Evolutionary conservation across 2,888 invertebrate genomes (phyloP), one percentile per base, ranked within the genome.

Genomic region (Zygaena filipendulae): DNA sequence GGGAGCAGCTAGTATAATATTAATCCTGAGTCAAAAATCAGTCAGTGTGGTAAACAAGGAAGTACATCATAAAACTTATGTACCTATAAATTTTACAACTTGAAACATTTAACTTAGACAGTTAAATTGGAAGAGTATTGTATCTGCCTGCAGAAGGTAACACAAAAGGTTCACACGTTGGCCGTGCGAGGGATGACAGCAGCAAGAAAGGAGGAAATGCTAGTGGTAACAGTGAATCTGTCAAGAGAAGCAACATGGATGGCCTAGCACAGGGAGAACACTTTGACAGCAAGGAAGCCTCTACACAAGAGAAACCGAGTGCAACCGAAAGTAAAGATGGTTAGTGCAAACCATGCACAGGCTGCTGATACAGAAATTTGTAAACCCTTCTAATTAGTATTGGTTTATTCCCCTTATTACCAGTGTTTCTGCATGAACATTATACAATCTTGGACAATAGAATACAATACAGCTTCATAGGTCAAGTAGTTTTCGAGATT

Each of bases 181-280:
- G 59, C 46, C 66, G 72, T 35, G 54, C 68, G 52, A 75, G 79
- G 74, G 71, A 75, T 74, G 75, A 75, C 63, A 68, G 61, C 55
- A 28, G 44, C 55, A 75, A 68, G 57, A 74, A 72, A 46, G 58
- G 60, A 50, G 49, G 68, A 59, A 67, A 72, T 71, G 74, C 70
- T 42, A 70, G 59, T 64, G 47, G 52, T 41, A 55, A 52, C 48
- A 56, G 59, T 38, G 66, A 72, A 37, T 48, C 46, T 41, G 56
- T 49, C 48, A 75, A 77, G 55, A 58, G 66, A 47, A 57, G 43
- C 54, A 74, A 59, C 55, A 75, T 75, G 77, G 75, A 75, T 46
- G 47, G 70, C 71, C 70, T 72, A 74, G 66, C 72, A 46, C 63
- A 67, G 59, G 69, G 60, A 42, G 71, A 79, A 47, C 66, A 64